Evolutionary conservation across 1,140 invertebrate genomes (phyloP), one percentile per base, ranked within the genome.

Genomic region (Vollenhovia emeryi): DNA sequence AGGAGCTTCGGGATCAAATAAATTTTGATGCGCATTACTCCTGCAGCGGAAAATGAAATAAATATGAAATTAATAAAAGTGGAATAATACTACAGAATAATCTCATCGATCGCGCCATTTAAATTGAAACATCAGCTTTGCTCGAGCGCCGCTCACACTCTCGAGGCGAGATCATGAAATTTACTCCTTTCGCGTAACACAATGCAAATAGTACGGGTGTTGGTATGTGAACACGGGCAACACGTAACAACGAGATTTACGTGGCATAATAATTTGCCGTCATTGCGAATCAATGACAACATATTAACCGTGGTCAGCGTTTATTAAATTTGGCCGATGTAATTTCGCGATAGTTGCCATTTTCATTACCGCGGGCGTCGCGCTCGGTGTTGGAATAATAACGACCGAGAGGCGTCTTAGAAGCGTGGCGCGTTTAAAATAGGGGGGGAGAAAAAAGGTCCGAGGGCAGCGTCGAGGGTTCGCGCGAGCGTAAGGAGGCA

Each of bases 191-290:
- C 36, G n/a, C 15, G 30, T n/a, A 40, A 55, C 15, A 57, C 21
- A 55, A 24, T 27, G 33, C 48, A 57, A 36, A 30, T n/a, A 27
- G 57, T 6, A 52, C 3, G 33, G 7, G 66, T 27, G 33, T 24
- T n/a, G 50, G 30, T 21, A 71, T 36, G 66, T 43, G 36, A 55
- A 30, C n/a, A n/a, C 48, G 76, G 11, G 33, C 33, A 48, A 40
- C 30, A 36, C 43, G 62, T 69, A 40, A 69, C 76, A 33, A 50
- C 7, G 45, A 52, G 84, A 86, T 87, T 48, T 48, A 69, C 71
- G 45, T 45, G 48, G 21, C 76, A 57, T 73, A 85, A 85, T 85
- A 85, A 79, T 76, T 71, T 48, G 33, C 48, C 62, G 43, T 82
- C 66, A 73, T 57, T 45, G 50, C 66, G 50, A 84, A 66, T 84